phyloP scores from a whole-genome alignment of 2,797 vertebrate genomes.

The Xenops minutus region DNA sequence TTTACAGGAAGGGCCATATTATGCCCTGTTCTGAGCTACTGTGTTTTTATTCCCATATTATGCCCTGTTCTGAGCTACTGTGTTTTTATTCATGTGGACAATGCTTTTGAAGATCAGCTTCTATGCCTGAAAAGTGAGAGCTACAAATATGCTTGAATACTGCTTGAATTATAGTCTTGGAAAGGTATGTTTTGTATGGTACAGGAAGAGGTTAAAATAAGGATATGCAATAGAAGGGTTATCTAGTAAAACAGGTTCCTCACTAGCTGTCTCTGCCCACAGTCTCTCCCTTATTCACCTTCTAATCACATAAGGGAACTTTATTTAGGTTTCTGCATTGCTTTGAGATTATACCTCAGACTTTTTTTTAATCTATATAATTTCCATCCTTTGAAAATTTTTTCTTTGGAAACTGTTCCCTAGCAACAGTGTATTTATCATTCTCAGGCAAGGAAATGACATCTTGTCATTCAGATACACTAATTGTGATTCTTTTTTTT shows the following conservation, averaged over 20 bases:
- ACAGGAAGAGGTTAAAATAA: background rate
- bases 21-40: background rate
- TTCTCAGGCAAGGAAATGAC: background rate
- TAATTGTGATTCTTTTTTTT: slow-evolving; percentile 5
- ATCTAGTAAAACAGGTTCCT: background rate
- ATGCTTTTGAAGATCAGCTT: background rate
- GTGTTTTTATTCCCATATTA: background rate
- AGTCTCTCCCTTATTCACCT: background rate
- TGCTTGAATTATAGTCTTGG: background rate
- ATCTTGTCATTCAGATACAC: background rate
- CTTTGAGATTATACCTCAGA: background rate
- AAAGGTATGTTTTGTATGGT: background rate
- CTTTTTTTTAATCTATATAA: background rate
- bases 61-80: background rate
- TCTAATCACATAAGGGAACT: background rate
- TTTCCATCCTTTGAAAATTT: slow-evolving; percentile 23
- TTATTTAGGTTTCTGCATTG: background rate
- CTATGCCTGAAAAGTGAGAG: background rate
- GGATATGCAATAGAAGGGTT: background rate
- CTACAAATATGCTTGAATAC: background rate
- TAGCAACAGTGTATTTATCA: slow-evolving; percentile 20
- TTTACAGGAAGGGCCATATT: background rate
- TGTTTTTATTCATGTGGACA: background rate
- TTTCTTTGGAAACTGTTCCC: slow-evolving; percentile 13
- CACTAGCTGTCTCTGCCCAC: background rate